Evolutionary conservation across 2,888 invertebrate species (phyloP), one percentile per base, ranked within the genome.

Genomic region (Mylabris sibirica): DNA sequence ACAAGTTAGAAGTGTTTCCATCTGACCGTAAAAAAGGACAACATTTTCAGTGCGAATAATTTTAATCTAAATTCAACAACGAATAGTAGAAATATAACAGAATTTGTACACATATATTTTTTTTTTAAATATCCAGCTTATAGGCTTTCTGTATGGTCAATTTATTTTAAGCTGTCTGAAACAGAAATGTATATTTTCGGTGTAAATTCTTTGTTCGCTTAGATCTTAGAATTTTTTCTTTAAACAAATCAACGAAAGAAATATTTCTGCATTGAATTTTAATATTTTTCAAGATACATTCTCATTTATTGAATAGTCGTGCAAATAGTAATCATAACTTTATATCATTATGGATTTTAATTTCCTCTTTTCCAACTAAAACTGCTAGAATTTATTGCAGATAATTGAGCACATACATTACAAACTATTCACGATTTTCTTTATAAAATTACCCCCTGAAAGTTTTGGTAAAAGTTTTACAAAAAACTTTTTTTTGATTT

Each of bases 321-420:
- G 12, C n/a, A 38, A 38, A 12, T 14, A 38, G 38, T 14, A 11
- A 53, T 53, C 22, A 57, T 57, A 57, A 57, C 24, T 69, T 67
- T 53, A 66, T 20, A 59, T 53, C 38, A 22, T 63, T 67, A 69
- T 65, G 67, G 69, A 69, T 71, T 69, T 57, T 71, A 71, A 71
- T 71, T 67, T 69, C 69, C 68, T 64, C 59, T 65, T 44, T 61
- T 63, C 57, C 6, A 57, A 62, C 17, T 63, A 22, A 62, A 49
- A 63, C 63, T 68, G 44, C 30, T 41, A 20, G 68, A 74, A 74
- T 69, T 71, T 73, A 72, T 72, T 72, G 70, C 72, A 67, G 71
- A 76, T 76, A 75, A 76, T 76, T 76, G 74, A 70, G 63, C 68
- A 60, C 70, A 76, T 76, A 74, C 70, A 72, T 75, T 68, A 74